These are phyloP conservation scores for Macroglossus sobrinus DNA, from an alignment of 2,113 vertebrate genomes.

Conservation along the genomic window DNA sequence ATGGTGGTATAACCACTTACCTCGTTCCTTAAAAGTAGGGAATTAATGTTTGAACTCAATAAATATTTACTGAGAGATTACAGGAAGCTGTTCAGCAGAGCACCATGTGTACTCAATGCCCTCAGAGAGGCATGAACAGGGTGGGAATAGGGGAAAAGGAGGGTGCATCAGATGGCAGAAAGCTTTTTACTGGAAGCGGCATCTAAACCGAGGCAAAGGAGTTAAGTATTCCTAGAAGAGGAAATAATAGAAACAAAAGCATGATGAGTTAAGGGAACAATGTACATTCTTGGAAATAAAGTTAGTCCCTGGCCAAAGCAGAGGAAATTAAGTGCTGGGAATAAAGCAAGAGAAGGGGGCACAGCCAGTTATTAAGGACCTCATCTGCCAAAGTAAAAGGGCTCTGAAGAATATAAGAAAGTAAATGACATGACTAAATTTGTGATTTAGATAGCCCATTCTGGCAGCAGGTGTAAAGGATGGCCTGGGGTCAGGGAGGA, in stretches of 20 bases:
- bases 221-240: neutral
- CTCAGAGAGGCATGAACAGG: neutral
- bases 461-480: neutral
- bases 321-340: neutral
- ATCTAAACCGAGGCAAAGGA: conserved; percentile 12
- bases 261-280: neutral
- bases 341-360: neutral
- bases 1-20: neutral
- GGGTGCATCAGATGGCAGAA: neutral
- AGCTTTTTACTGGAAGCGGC: conserved; percentile 1
- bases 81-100: neutral
- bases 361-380: neutral
- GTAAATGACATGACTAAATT: neutral
- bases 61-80: neutral
- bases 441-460: neutral
- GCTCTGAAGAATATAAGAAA: neutral
- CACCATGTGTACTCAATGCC: neutral
- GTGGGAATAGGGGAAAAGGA: neutral
- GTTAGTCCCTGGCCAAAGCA: neutral
- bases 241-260: neutral
- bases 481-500: neutral
- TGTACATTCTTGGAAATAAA: neutral
- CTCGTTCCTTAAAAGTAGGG: neutral
- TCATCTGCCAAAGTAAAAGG: conserved; percentile 11
- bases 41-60: neutral